These are phyloP conservation scores for Brienomyrus longianalis DNA, from an alignment of 2,113 vertebrate genomes.

Conservation along the genomic window DNA sequence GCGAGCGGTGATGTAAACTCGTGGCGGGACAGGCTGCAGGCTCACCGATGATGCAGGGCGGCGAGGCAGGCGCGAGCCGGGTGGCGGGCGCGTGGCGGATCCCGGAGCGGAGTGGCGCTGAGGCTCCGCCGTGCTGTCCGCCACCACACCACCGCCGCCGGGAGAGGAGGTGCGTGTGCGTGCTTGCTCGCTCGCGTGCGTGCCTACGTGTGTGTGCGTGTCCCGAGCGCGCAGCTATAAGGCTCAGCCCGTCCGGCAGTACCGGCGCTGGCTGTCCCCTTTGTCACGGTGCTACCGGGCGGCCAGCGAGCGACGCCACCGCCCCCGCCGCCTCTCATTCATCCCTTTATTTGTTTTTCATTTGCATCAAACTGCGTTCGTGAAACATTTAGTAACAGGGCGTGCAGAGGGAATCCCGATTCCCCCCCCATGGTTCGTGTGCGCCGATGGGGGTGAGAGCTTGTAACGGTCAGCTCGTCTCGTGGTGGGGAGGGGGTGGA, in stretches of 20 bases:
- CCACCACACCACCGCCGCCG: constrained; percentile 21
- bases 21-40: neutral
- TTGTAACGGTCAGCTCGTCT: constrained; percentile 27
- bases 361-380: neutral
- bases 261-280: neutral
- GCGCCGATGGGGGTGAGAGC: neutral
- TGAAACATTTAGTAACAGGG: neutral
- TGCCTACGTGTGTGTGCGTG: neutral
- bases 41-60: neutral
- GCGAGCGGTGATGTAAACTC: neutral
- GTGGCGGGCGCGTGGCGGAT: constrained; percentile 15
- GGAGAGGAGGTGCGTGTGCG: neutral
- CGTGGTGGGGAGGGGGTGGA: constrained; percentile 1
- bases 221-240: neutral
- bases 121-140: constrained; percentile 40
- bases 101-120: neutral
- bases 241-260: neutral
- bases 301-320: neutral
- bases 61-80: neutral
- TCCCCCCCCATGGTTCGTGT: neutral
- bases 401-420: neutral
- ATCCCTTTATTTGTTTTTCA: neutral
- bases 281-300: neutral
- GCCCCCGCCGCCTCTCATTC: neutral
- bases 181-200: neutral